These are phyloP conservation scores for Ophion costatus DNA, from an alignment of 2,888 invertebrate genomes.

Conservation along the genomic window DNA sequence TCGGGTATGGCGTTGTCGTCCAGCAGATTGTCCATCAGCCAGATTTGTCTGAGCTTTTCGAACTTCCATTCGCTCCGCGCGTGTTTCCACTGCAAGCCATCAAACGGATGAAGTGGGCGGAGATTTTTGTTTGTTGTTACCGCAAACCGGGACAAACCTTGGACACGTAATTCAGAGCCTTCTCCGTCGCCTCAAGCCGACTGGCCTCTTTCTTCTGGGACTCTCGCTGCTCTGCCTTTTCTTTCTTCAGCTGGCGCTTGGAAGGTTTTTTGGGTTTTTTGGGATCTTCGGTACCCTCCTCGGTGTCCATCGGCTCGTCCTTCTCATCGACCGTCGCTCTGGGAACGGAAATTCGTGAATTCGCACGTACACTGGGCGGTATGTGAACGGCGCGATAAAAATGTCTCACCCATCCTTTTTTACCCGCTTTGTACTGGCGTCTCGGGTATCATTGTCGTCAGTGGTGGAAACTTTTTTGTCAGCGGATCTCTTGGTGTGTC, in stretches of 20 bases:
- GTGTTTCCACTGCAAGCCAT: conserved; percentile 88
- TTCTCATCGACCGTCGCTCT: conserved; percentile 67
- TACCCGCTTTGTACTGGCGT: conserved; percentile 30
- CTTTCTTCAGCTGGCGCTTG: conserved; percentile 87
- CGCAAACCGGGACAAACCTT: conserved; percentile 70
- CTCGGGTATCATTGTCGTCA: conserved; percentile 18
- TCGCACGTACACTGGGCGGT: neutral
- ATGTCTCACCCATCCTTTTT: conserved; percentile 47
- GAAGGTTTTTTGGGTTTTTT: conserved; percentile 84
- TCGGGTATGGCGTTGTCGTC: conserved; percentile 86
- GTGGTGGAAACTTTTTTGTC: conserved; percentile 29
- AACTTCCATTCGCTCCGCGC: conserved; percentile 90
- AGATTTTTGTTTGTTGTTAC: neutral
- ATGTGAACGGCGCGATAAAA: neutral
- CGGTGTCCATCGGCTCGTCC: conserved; percentile 71
- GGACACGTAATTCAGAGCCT: conserved; percentile 88
- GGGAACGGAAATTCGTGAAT: neutral
- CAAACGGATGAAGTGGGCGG: neutral
- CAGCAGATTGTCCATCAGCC: conserved; percentile 89
- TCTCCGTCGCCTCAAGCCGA: conserved; percentile 86
- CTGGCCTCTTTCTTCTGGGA: conserved; percentile 85
- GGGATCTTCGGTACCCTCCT: conserved; percentile 66
- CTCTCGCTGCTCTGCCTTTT: conserved; percentile 86
- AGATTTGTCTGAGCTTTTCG: conserved; percentile 91
- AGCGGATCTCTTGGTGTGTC: conserved; percentile 41